Percentiles rank a stretch among this genome's conserved stretches.
phyloP scores from a whole-genome alignment of 1,140 invertebrate genomes.

The Lordiphosa clarofinis region DNA sequence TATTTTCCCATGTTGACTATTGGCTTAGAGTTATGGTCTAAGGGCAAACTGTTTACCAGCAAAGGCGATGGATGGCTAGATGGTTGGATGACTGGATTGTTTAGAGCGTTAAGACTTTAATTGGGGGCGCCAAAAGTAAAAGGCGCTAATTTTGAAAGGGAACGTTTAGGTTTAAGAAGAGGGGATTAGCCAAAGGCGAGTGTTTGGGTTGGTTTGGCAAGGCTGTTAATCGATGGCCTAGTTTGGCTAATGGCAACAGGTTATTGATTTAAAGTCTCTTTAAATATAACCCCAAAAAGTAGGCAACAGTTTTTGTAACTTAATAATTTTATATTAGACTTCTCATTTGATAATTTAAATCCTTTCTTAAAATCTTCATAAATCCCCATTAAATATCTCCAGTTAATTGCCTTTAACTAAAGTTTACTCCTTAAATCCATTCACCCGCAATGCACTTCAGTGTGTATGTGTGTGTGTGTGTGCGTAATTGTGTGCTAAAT shows the following conservation, averaged over 20 bases:
- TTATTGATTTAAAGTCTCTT: too few relatives aligned
- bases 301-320: too few relatives aligned
- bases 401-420: slow-evolving; percentile 46
- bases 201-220: too few relatives aligned
- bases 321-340: too few relatives aligned
- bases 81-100: background rate
- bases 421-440: slow-evolving; percentile 69
- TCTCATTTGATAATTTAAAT: background rate
- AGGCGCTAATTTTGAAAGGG: slow-evolving; percentile 57
- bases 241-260: too few relatives aligned
- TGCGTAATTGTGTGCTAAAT: slow-evolving; percentile 41
- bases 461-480: slow-evolving; percentile 13
- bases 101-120: slow-evolving; percentile 52
- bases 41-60: slow-evolving; percentile 65
- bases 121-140: slow-evolving; percentile 48
- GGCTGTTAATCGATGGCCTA: too few relatives aligned
- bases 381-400: slow-evolving; percentile 24
- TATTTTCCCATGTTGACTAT: slow-evolving; percentile 74
- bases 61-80: slow-evolving; percentile 25
- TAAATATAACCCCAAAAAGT: too few relatives aligned
- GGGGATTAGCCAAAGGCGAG: slow-evolving; percentile 12
- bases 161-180: too few relatives aligned
- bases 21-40: slow-evolving; percentile 69
- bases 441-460: slow-evolving; percentile 45
- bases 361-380: background rate